These are phyloP conservation scores for Odontophorus gujanensis DNA, from an alignment of 2,113 vertebrate genomes.

Conservation along the genomic window DNA sequence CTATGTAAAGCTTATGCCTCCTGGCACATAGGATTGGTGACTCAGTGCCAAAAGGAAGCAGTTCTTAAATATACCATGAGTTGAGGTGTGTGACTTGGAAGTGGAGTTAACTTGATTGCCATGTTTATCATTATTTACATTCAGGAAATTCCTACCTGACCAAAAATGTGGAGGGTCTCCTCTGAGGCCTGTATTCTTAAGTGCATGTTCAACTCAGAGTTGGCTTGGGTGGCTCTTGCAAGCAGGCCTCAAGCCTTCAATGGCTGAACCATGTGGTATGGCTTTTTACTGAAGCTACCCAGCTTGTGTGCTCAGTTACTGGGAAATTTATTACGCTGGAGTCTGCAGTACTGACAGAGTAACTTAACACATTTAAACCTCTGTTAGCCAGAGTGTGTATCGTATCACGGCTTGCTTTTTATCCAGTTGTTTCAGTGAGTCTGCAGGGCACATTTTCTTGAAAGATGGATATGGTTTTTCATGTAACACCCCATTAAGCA, in stretches of 20 bases:
- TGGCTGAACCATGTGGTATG: neutral
- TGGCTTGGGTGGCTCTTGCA: neutral
- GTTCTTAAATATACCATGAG: neutral
- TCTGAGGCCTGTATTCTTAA: neutral
- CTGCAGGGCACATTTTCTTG: neutral
- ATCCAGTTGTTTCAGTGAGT: neutral
- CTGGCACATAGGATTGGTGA: neutral
- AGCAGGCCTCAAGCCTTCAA: neutral
- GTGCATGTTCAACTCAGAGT: neutral
- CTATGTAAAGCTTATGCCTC: neutral
- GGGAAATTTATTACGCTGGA: neutral
- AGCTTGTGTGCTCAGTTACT: neutral
- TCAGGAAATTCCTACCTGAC: neutral
- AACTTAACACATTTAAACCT: conserved; percentile 29
- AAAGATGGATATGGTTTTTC: conserved; percentile 51
- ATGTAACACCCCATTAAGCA: conserved; percentile 58
- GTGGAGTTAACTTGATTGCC: neutral
- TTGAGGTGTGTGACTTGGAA: neutral
- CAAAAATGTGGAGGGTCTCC: neutral
- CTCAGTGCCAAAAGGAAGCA: neutral
- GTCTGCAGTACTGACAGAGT: neutral
- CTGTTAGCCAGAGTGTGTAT: neutral
- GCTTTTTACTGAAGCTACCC: neutral
- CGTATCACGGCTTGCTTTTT: conserved; percentile 9
- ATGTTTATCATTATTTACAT: neutral